Base-by-base conservation (phyloP, 2,113 vertebrate genomes). In the Apaloderma vittatum region DNA sequence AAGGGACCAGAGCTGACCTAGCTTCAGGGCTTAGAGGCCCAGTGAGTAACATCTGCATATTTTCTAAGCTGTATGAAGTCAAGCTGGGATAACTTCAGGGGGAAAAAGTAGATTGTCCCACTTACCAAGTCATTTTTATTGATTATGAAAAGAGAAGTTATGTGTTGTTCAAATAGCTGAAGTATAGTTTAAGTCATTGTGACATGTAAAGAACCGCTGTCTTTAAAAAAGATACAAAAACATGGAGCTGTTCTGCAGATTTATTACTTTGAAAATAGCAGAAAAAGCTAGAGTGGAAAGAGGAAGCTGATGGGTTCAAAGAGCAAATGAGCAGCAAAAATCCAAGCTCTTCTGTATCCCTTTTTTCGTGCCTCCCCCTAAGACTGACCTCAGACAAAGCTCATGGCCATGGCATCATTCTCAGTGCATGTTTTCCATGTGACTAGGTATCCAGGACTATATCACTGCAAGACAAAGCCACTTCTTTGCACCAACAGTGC, bases 21-120 rank as follows among this genome's bases (percentile, higher is more conserved):
- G 22, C 36, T 66, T 11, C 0, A 0, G 32, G 22, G 9, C 18
- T 75, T 34, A 72, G 32, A 75, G 46, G 14, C 9, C 26, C 52
- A 20, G 13, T 29, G 15, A 82, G 23, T 68, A 82, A 76, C 9
- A 84, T 15, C 29, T 84, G 40, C 43, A 77, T 40, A 27, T 43
- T 18, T 83, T 88, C 62, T 71, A 61, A 88, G 34, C 24, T 89
- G 14, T 9, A 62, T 72, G 11, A 49, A 52, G 24, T 62, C 2
- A 1, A 74, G 16, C 34, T 67, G 46, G 17, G 15, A 77, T 26
- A 59, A 34, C 80, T 4, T 43, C 37, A 37, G 34, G 75, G 46
- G 19, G 70, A 86, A 78, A 51, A 49, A 29, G 5, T 22, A 45
- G 12, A 23, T 21, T 88, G 68, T 9, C 63, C 18, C 58, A 34